A percentile compares a stretch with the other conserved stretches of the same genome.
These are phyloP conservation scores for Premnoplex brunnescens DNA, from an alignment of 2,797 vertebrate genomes.

Conservation along the genomic window DNA sequence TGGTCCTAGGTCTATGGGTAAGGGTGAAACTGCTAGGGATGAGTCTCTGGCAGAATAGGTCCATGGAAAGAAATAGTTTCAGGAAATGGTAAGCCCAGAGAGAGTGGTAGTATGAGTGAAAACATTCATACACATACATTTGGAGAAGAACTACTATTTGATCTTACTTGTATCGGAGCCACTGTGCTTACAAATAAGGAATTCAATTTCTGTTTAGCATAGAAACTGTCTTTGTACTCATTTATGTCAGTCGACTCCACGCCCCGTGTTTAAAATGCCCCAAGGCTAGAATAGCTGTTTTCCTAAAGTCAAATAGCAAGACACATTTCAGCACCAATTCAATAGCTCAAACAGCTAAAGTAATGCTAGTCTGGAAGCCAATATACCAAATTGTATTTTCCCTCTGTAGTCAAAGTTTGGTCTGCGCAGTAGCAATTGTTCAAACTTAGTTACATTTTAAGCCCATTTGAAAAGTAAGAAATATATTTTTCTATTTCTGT, in stretches of 20 bases:
- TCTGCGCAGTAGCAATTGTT: neutral
- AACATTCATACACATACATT: neutral
- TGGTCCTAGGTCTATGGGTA: neutral
- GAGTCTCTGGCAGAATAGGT: neutral
- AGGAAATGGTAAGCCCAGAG: neutral
- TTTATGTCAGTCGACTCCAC: neutral
- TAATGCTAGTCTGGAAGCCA: neutral
- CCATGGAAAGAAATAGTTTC: neutral
- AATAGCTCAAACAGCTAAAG: neutral
- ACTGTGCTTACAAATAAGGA: neutral
- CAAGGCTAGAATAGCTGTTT: neutral
- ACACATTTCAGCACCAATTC: neutral
- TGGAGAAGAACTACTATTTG: neutral
- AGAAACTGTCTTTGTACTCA: neutral
- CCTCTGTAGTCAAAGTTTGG: neutral
- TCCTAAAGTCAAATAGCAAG: neutral
- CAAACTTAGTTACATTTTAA: neutral
- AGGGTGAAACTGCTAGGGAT: neutral
- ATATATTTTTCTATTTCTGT: neutral
- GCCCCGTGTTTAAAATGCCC: neutral
- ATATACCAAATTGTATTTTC: neutral
- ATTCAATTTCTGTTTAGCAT: neutral
- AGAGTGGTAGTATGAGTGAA: neutral
- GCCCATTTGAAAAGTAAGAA: conserved; percentile 8
- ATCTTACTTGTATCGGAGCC: neutral